Conservation (phyloP, 2,888 invertebrate genomes). For the Loripinus fragilis region DNA sequence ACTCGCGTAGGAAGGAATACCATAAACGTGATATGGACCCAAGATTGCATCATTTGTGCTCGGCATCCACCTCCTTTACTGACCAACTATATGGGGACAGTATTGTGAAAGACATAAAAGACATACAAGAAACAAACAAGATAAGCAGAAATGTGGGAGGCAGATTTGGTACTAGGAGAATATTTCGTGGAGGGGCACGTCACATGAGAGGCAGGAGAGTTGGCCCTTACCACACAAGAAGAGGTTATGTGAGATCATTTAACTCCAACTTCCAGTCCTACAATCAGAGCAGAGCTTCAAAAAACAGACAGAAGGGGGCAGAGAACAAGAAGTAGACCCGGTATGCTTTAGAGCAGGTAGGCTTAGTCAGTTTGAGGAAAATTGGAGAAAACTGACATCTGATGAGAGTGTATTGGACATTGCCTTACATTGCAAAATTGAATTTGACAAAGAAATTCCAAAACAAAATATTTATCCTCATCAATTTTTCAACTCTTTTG, state of each 20-base stretch:
- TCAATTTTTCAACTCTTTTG: neutral
- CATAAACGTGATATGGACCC: too few species aligned
- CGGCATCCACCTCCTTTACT: too few species aligned
- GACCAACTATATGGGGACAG: too few species aligned
- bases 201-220: neutral
- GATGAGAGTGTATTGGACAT: constrained; percentile 42
- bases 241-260: neutral
- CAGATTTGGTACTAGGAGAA: neutral
- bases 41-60: too few species aligned
- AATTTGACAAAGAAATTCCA: constrained; percentile 11
- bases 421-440: constrained; percentile 25
- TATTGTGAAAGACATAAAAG: too few species aligned
- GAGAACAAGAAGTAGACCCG: too few species aligned
- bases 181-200: neutral
- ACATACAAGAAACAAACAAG: too few species aligned
- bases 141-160: neutral
- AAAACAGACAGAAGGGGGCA: neutral
- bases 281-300: neutral
- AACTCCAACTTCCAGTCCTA: neutral
- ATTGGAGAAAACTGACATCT: constrained; percentile 44
- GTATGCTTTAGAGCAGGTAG: too few species aligned
- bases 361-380: constrained; percentile 25
- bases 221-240: too few species aligned
- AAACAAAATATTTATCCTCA: neutral
- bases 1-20: constrained; percentile 17